phyloP scores from a whole-genome alignment of 2,888 invertebrate genomes.

The Rotaria socialis region DNA sequence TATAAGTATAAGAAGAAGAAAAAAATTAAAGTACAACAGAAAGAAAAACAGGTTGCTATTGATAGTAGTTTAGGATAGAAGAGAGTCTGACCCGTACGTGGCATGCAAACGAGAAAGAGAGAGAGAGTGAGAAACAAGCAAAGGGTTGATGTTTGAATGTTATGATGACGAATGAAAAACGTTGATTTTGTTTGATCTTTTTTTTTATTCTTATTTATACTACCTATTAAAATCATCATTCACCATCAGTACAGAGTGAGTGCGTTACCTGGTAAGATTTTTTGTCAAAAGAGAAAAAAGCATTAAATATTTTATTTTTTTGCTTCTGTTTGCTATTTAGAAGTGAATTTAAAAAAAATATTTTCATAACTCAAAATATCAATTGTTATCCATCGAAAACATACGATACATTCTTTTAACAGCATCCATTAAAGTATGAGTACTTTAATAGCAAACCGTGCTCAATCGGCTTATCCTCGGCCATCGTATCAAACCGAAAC shows the following conservation, averaged over 20 bases:
- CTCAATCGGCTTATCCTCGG: background rate
- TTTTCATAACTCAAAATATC: background rate
- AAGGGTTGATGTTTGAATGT: background rate
- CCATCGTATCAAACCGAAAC: background rate
- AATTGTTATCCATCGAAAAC: background rate
- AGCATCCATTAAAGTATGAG: background rate
- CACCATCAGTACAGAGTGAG: background rate
- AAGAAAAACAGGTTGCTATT: slow-evolving; percentile 3
- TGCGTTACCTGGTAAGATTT: background rate
- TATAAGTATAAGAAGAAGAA: background rate
- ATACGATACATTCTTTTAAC: too few species aligned
- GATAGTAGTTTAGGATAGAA: background rate
- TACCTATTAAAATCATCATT: background rate
- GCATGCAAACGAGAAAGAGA: background rate
- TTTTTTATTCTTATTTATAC: background rate
- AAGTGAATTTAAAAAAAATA: background rate
- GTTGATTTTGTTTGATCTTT: slow-evolving; percentile 13
- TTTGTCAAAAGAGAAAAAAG: background rate
- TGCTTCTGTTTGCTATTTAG: background rate
- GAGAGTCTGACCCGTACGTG: background rate
- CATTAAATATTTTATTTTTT: background rate
- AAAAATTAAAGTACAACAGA: background rate
- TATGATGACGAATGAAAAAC: background rate
- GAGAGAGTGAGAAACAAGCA: background rate
- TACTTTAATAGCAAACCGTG: background rate